Evolutionary conservation across 2,888 invertebrate genomes (phyloP), one percentile per base, ranked within the genome.

Genomic region (Epiblema foenella): DNA sequence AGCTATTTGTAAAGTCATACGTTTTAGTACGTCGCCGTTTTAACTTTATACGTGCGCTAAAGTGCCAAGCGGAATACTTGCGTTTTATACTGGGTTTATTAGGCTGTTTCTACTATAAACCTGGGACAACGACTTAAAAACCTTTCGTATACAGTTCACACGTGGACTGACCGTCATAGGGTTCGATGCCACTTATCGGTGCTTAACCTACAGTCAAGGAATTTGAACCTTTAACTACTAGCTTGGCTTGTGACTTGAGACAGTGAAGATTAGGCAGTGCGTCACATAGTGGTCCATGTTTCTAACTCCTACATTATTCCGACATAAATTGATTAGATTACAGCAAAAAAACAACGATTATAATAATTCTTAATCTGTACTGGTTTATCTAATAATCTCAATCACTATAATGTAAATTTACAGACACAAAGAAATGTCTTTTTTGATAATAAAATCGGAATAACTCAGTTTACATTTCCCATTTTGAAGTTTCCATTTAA

Each of bases 401-500:
- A 17, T 24, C 46, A 17, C 10, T 10, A 10, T 29, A 24, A 46
- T 24, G 17, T 37, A 37, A 39, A 63, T 63, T 39, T n/a, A 29
- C 11, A n/a, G 7, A n/a, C 15, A 39, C 15, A 24, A 24, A 9
- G 1, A 54, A 52, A 51, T 52, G 52, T 39, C 39, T 54, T 39
- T 11, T 18, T 4, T 37, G 15, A 54, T 33, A n/a, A 54, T 39
- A 39, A 64, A 63, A 64, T 54, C 54, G 54, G 54, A 52, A 39
- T 64, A 64, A 64, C 54, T 33, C 54, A 39, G 54, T 64, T 64
- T 39, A 62, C 33, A 54, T 42, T 46, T 46, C 15, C 18, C 54
- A 60, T 62, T 68, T 20, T n/a, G 33, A 52, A 62, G 52, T 64
- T 24, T 49, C 42, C 46, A 63, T 69, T 57, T 57, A n/a, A 46